Conservation (phyloP, 2,797 vertebrate species). For the Manis crassicaudata region DNA sequence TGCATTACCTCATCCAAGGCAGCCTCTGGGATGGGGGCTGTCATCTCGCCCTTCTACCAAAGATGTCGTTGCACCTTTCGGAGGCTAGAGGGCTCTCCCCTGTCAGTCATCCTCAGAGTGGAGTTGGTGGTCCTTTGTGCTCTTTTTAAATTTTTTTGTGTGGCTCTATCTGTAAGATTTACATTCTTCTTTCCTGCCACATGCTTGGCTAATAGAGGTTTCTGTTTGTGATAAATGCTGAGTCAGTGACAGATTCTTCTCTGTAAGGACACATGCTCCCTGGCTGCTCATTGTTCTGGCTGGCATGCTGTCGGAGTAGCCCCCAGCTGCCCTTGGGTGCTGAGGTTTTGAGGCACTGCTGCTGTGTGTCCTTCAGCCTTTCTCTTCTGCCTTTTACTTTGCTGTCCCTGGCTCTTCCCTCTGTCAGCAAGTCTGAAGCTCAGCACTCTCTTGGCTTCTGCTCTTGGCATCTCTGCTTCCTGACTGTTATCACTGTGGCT, state of each 20-base stretch:
- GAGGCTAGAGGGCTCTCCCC: neutral
- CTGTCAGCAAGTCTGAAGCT: neutral
- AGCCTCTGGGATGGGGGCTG: neutral
- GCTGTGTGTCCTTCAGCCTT: neutral
- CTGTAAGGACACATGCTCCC: neutral
- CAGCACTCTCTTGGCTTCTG: neutral
- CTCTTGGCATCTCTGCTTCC: neutral
- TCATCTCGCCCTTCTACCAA: neutral
- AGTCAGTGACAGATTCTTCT: neutral
- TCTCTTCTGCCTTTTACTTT: neutral
- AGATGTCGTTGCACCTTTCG: slow-evolving; percentile 36
- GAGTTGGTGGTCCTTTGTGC: neutral
- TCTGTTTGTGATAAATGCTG: neutral
- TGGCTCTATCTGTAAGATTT: neutral
- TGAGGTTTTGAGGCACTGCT: neutral
- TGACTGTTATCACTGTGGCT: neutral
- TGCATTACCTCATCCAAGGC: slow-evolving; percentile 54
- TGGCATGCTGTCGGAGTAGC: neutral
- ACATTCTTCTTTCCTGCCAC: neutral
- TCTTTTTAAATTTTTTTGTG: neutral
- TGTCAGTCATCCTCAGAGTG: neutral
- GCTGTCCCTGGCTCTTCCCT: neutral
- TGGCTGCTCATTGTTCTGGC: neutral
- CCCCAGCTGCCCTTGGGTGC: neutral
- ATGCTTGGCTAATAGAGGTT: neutral